A percentile compares a stretch with the other conserved stretches of the same genome.
Evolutionary conservation across 2,113 vertebrate genomes (phyloP).

Genomic region (Amazona vittata): DNA sequence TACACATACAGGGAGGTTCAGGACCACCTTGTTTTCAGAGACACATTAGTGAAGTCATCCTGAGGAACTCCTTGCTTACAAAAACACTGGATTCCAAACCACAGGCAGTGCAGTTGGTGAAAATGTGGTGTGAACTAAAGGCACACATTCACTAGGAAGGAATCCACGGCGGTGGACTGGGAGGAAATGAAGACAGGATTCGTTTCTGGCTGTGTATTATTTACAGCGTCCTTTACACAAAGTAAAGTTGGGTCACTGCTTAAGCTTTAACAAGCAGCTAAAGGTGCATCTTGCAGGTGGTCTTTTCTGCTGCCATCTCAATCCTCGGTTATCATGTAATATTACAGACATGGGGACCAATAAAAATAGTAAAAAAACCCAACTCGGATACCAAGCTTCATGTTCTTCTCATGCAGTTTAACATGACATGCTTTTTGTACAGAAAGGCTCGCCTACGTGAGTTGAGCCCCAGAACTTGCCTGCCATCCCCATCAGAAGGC

Average conservation of each 20-base stretch:
- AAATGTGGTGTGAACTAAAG: neutral
- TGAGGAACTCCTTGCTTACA: neutral
- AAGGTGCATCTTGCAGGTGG: neutral
- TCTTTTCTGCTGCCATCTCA: neutral
- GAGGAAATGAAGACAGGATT: neutral
- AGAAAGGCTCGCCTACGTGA: neutral
- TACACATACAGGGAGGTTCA: neutral
- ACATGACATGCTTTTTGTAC: neutral
- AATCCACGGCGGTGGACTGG: neutral
- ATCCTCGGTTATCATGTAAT: neutral
- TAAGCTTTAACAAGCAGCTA: conserved; percentile 28
- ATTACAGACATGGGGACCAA: neutral
- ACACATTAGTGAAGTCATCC: neutral
- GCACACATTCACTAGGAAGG: neutral
- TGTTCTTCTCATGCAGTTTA: neutral
- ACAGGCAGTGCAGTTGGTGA: neutral
- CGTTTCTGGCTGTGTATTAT: conserved; percentile 35
- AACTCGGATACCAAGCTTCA: neutral
- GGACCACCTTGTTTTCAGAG: neutral
- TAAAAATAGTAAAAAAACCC: neutral
- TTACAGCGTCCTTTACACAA: conserved; percentile 34
- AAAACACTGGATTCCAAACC: neutral
- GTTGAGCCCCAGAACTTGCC: neutral
- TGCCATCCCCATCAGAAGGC: neutral
- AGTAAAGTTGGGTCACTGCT: conserved; percentile 67